Evolutionary conservation across 2,797 vertebrate species (phyloP).

Genomic region (Lemur catta): DNA sequence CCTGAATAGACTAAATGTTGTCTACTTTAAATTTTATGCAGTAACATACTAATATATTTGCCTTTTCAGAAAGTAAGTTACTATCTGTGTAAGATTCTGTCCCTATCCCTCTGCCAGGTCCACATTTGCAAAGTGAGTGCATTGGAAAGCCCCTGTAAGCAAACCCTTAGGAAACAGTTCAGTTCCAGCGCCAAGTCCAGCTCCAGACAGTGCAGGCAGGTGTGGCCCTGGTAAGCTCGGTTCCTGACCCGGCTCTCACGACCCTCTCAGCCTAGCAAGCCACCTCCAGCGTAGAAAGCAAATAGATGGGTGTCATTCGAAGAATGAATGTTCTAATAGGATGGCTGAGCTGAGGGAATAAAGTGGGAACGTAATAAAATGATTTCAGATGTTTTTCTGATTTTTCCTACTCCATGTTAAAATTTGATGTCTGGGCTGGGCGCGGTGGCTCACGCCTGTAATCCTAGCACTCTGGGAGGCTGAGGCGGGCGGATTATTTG

Average conservation of each 20-base stretch:
- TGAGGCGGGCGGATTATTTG: too few species aligned
- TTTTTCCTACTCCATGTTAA: background rate
- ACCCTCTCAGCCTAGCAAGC: background rate
- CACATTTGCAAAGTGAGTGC: background rate
- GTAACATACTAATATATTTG: background rate
- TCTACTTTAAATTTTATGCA: background rate
- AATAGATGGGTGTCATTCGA: background rate
- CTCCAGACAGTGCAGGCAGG: background rate
- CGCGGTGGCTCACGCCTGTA: too few species aligned
- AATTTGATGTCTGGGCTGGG: background rate
- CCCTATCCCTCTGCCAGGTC: background rate
- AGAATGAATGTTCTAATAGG: background rate
- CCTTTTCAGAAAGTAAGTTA: background rate
- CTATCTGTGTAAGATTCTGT: background rate
- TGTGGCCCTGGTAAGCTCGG: background rate
- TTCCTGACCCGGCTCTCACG: background rate
- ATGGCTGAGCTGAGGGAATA: background rate
- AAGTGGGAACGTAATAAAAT: background rate
- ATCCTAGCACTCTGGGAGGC: too few species aligned
- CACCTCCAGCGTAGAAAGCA: background rate
- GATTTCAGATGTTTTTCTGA: background rate
- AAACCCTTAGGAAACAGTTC: background rate
- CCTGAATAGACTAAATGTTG: background rate
- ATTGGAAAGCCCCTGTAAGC: background rate
- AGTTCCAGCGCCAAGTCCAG: background rate